phyloP scores from a whole-genome alignment of 2,113 vertebrate species.

The Mastomys coucha region DNA sequence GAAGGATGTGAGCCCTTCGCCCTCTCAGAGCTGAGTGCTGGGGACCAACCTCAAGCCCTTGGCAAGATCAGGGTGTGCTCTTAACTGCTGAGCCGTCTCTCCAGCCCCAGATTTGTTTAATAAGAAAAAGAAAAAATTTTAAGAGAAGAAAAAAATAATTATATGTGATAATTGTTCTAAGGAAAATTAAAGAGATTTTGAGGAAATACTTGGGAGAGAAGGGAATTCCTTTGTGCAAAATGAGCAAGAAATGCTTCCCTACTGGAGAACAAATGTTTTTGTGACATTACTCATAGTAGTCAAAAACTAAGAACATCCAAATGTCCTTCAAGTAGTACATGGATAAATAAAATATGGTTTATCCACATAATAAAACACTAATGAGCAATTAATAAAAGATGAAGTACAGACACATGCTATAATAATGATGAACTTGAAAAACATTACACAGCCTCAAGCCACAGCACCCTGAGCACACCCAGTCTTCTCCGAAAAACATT shows the following conservation, averaged over 20 bases:
- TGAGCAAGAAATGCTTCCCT: background rate
- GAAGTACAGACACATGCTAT: background rate
- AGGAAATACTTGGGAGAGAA: background rate
- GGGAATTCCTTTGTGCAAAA: background rate
- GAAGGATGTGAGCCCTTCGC: background rate
- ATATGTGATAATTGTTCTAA: background rate
- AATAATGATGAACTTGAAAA: background rate
- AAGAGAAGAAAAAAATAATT: constrained; percentile 14
- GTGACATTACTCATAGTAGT: background rate
- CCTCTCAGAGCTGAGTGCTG: background rate
- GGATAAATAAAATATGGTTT: constrained; percentile 6
- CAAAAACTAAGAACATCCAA: background rate
- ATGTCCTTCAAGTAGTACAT: background rate
- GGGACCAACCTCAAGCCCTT: background rate
- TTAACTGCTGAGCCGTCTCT: background rate
- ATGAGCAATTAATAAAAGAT: constrained; percentile 1
- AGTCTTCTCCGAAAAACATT: background rate
- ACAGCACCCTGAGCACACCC: background rate
- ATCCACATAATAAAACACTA: background rate
- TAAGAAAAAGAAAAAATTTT: background rate
- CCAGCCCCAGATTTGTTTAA: background rate
- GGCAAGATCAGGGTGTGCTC: background rate
- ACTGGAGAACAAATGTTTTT: background rate
- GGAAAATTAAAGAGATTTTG: background rate
- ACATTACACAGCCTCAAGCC: background rate